These are phyloP conservation scores for Pachliopta kotzebuea DNA, from an alignment of 2,888 invertebrate species.

Conservation along the genomic window DNA sequence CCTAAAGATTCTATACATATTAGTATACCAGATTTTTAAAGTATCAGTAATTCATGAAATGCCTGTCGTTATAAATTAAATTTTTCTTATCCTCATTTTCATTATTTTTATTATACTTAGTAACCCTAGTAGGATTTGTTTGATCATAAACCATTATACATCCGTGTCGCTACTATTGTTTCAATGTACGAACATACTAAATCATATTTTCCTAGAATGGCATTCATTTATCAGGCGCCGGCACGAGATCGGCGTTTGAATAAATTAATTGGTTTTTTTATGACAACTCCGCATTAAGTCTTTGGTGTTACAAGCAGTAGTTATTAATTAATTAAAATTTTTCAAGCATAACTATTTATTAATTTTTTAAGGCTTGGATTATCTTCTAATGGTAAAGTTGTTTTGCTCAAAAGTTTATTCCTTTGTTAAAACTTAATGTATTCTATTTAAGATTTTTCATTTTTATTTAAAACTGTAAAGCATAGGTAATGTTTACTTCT, in stretches of 20 bases:
- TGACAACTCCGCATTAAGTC: not conserved
- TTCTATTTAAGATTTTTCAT: too few species aligned
- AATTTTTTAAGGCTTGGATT: not conserved
- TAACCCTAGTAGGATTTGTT: not conserved
- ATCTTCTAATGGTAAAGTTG: too few species aligned
- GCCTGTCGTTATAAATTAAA: too few species aligned
- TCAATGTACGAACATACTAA: conserved; percentile 13
- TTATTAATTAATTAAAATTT: not conserved
- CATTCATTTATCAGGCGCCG: conserved; percentile 25
- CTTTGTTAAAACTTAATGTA: too few species aligned
- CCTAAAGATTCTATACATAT: too few species aligned
- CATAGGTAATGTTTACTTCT: too few species aligned
- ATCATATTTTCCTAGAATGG: conserved; percentile 28
- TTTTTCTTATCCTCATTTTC: not conserved
- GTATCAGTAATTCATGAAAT: too few species aligned
- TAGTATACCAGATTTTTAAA: too few species aligned
- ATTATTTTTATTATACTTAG: not conserved
- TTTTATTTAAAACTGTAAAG: too few species aligned
- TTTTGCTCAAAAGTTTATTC: too few species aligned
- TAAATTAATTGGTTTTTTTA: conserved; percentile 44
- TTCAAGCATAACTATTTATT: not conserved
- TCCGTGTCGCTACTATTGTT: conserved; percentile 11
- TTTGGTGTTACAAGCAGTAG: not conserved
- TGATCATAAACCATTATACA: not conserved
- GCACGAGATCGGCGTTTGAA: conserved; percentile 43